Percentiles rank a stretch among this genome's conserved stretches.
phyloP scores from a whole-genome alignment of 2,797 vertebrate species.

The Mormyrops attenuatus region DNA sequence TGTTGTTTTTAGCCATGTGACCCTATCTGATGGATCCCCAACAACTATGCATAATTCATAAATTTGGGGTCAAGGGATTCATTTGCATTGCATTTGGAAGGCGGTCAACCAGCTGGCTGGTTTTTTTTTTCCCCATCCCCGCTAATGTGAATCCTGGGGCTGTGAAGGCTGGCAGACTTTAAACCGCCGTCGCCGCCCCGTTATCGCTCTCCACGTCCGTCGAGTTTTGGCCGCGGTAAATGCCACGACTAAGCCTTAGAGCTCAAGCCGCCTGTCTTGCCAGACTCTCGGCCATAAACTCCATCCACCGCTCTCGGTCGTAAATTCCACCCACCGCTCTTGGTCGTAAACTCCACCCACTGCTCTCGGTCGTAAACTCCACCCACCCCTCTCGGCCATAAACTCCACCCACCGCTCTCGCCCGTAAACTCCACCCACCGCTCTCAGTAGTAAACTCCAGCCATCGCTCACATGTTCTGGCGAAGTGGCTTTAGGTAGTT shows the following conservation, averaged over 20 bases:
- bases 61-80: constrained; percentile 15
- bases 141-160: constrained; percentile 15
- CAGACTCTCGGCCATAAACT: background rate
- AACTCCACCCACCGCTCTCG: too few species aligned
- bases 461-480: background rate
- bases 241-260: background rate
- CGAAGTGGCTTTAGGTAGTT: background rate
- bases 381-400: too few species aligned
- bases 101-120: background rate
- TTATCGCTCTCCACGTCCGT: background rate
- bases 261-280: background rate
- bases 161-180: constrained; percentile 3
- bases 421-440: too few species aligned
- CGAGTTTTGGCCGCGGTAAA: background rate
- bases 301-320: background rate
- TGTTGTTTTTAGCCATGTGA: background rate
- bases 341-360: too few species aligned
- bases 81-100: constrained; percentile 26
- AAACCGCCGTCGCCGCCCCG: background rate
- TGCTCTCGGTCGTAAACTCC: too few species aligned
- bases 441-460: background rate
- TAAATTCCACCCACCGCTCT: too few species aligned
- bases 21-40: background rate
- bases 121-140: background rate
- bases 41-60: constrained; percentile 24